Conservation (phyloP, 64 coral and sea anemone species). For the Hydrozoanthus tunicans region DNA sequence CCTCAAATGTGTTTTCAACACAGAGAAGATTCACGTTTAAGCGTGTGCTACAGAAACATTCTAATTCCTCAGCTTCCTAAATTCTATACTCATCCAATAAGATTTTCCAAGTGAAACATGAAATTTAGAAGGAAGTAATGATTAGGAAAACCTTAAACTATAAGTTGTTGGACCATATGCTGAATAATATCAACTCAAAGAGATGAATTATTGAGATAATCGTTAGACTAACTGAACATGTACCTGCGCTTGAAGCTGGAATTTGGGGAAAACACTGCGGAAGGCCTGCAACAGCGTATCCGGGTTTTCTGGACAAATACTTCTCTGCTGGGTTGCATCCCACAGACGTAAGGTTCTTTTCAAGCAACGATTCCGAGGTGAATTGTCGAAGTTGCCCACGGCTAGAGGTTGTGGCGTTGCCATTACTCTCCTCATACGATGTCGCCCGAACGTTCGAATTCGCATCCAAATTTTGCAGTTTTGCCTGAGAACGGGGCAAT, state of each 20-base stretch:
- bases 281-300: conserved; percentile 17
- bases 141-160: background rate
- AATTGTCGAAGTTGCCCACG: conserved; percentile 40
- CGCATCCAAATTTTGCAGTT: conserved; percentile 60
- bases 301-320: conserved; percentile 39
- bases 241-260: conserved; percentile 35
- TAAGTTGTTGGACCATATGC: conserved; percentile 24
- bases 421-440: conserved; percentile 37
- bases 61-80: conserved; percentile 1
- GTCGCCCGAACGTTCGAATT: conserved; percentile 59
- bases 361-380: conserved; percentile 44
- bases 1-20: conserved; percentile 40
- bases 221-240: background rate
- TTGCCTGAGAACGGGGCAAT: conserved; percentile 51
- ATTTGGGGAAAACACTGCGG: conserved; percentile 34
- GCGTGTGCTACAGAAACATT: background rate
- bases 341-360: conserved; percentile 26
- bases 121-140: background rate
- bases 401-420: conserved; percentile 46
- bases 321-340: conserved; percentile 34
- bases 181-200: conserved; percentile 15
- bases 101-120: background rate
- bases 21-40: background rate
- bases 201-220: conserved; percentile 57
- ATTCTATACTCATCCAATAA: conserved; percentile 14